Base-by-base conservation (phyloP, 2,888 invertebrate genomes). In the Neoascia interrupta region DNA sequence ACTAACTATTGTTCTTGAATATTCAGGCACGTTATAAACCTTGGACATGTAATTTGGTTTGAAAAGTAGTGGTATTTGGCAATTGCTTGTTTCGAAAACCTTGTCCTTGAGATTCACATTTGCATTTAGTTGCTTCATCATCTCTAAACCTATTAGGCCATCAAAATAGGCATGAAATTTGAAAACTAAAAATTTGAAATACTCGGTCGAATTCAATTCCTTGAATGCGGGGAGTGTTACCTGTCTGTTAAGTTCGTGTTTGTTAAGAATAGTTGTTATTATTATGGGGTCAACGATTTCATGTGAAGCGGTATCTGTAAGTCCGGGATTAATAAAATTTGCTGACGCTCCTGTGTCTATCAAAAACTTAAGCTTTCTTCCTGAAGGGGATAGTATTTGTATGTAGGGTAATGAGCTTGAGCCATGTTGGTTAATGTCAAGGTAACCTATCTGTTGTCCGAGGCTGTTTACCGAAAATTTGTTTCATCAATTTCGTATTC, bases 341-440 rank as follows among this genome's bases (percentile, higher is more conserved):
- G 53, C 31, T 34, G 60, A 56, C 5, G 56, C 54, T 31, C 56
- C 73, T 15, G 68, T 63, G 36, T 73, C 47, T 6, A 61, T 63
- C 13, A 63, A 31, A 37, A 61, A 45, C 37, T 51, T 74, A 2
- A 75, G 37, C 16, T 70, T 61, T 18, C 51, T 21, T 6, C 72
- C 75, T 19, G 72, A 75, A 6, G 75, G 70, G 5, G 75, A 75
- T 1, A 60, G 47, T 18, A 81, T 60, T 10, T 70, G 37, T 1
- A 74, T 74, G 28, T 74, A 81, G 2, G 61, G 66, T n/a, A 70
- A 43, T 13, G 41, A 34, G 1, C 18, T 36, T n/a, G n/a, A n/a
- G 1, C 63, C 56, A 11, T 68, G 68, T 18, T 68, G 68, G 23
- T 61, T 63, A 1, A 56, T 28, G 10, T 72, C 70, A 47, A 72